These are phyloP conservation scores for Epinotia demarniana DNA, from an alignment of 2,888 invertebrate species.

Conservation along the genomic window DNA sequence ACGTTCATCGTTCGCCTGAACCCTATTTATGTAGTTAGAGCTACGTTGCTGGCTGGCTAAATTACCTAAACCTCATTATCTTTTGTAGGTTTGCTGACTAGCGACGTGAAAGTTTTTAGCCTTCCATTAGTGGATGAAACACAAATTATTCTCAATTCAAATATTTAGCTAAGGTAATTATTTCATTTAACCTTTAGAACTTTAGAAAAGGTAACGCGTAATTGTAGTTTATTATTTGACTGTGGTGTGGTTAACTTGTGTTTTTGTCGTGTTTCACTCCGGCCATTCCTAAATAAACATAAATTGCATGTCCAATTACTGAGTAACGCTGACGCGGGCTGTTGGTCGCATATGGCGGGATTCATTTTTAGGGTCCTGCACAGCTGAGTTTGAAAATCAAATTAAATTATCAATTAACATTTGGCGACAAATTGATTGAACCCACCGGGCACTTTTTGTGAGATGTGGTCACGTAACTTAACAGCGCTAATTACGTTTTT, in stretches of 20 bases:
- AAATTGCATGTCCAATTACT: constrained; percentile 40
- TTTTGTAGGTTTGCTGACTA: constrained; percentile 27
- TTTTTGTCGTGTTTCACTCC: constrained; percentile 27
- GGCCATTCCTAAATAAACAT: constrained; percentile 39
- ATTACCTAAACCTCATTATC: constrained; percentile 40
- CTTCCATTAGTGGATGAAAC: constrained; percentile 39
- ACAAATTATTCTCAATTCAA: constrained; percentile 25
- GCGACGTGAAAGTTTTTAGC: constrained; percentile 34
- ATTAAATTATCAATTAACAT: constrained; percentile 5
- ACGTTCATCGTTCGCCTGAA: constrained; percentile 57
- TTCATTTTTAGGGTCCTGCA: constrained; percentile 32
- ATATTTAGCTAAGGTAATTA: not conserved
- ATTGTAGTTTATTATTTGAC: not conserved
- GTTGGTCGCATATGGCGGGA: constrained; percentile 26
- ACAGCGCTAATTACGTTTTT: not conserved
- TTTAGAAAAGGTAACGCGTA: not conserved
- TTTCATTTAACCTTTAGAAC: constrained; percentile 7
- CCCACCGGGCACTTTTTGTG: not conserved
- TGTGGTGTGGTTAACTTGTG: constrained; percentile 3
- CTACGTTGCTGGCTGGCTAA: constrained; percentile 23
- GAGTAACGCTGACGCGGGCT: constrained; percentile 34
- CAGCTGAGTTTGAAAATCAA: constrained; percentile 19
- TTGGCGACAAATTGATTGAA: constrained; percentile 6
- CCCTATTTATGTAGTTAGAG: constrained; percentile 36
- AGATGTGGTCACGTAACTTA: not conserved